Base-by-base conservation (phyloP, 2,797 vertebrate species). In the Sebastolobus altivelis region DNA sequence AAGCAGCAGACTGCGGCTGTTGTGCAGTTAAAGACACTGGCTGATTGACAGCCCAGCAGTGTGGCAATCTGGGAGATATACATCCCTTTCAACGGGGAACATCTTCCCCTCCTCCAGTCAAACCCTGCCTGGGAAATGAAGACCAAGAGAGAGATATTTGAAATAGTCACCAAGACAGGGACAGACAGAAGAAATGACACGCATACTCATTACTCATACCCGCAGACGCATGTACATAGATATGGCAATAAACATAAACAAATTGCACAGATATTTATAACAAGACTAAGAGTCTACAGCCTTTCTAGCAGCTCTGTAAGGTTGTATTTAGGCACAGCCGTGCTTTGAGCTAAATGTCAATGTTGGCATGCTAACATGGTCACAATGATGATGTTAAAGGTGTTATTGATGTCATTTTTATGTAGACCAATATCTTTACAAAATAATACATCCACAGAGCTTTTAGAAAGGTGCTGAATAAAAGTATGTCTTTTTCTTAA, bases 11-110 rank as follows among this genome's bases (percentile, higher is more conserved):
- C 33, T 72, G 56, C 69, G 58, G 66, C 35, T 37, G 69, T 49
- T 3, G 29, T 63, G 60, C 20, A 55, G 71, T 80, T 85, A 66
- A 69, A 87, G 66, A 82, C 77, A 71, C 18, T 6, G 5, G 61
- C 40, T 89, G 93, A 95, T 80, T 91, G 92, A 93, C 90, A 92
- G 79, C 62, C 38, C 6, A 29, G 68, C 81, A 78, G 35, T 31
- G 71, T 75, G 66, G 86, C 79, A 85, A 71, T 89, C 86, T 74
- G 60, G 29, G 16, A 85, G 83, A 93, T 86, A 80, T 59, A 89
- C 27, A 63, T 83, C 72, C 52, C 54, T 60, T 80, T 76, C 72
- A 72, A 49, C 38, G 18, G 58, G 55, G 29, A 87, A 43, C 69
- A 59, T 38, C 43, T 67, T 74, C 68, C 49, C 20, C 62, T 70